Evolutionary conservation across 92 coral and sea anemone species (phyloP).

Genomic region (Umimayanthus kanabou): DNA sequence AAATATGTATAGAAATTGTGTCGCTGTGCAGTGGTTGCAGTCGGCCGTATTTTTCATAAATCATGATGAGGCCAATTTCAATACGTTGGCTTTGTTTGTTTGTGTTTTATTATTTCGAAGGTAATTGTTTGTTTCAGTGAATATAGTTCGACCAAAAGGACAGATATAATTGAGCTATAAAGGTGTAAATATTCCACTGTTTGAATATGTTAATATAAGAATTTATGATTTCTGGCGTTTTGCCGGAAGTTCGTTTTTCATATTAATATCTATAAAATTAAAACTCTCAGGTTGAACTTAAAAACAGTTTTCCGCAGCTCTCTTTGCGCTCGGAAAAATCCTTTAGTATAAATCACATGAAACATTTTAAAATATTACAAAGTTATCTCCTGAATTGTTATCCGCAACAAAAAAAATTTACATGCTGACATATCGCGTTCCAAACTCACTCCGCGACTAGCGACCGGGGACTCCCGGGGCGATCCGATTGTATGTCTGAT

Average conservation of each 20-base stretch:
- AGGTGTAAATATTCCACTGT: background rate
- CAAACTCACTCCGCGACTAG: slow-evolving; percentile 14
- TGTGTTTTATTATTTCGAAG: background rate
- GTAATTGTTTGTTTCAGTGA: background rate
- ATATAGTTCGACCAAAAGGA: background rate
- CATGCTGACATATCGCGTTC: background rate
- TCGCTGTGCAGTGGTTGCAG: background rate
- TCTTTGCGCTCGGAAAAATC: background rate
- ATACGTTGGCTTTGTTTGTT: slow-evolving; percentile 1
- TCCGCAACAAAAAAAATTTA: background rate
- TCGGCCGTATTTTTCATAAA: background rate
- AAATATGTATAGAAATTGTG: background rate
- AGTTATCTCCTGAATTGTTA: too few species aligned
- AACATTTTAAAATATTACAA: too few species aligned
- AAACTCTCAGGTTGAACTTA: background rate
- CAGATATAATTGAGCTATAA: background rate
- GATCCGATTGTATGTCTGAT: slow-evolving; percentile 5
- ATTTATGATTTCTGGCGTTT: slow-evolving; percentile 15
- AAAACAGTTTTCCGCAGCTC: background rate
- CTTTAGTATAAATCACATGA: too few species aligned
- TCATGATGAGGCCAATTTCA: background rate
- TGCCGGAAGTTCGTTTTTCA: background rate
- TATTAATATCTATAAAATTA: background rate
- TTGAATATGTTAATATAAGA: background rate
- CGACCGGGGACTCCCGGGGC: slow-evolving; percentile 43